Conservation (phyloP, 92 coral and sea anemone genomes). For the Actinernus sp. region DNA sequence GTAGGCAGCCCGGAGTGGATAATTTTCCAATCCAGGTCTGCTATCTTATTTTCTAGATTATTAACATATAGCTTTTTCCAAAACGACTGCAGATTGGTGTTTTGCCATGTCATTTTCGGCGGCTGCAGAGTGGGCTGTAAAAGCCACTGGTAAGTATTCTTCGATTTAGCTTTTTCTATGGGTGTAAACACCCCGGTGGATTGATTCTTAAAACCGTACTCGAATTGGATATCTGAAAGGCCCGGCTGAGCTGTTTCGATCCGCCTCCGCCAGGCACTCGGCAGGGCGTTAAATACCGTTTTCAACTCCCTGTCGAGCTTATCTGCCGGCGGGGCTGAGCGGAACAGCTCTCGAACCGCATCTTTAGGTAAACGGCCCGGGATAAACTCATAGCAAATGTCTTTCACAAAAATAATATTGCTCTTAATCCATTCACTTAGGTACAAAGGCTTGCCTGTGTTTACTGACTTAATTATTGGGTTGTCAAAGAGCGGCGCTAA, state of each 20-base stretch:
- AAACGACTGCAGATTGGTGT: background rate
- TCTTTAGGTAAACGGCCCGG: background rate
- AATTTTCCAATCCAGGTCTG: background rate
- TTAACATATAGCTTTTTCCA: background rate
- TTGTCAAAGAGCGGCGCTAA: background rate
- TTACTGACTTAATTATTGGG: background rate
- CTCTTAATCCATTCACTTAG: background rate
- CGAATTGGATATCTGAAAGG: background rate
- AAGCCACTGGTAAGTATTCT: background rate
- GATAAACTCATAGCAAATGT: background rate
- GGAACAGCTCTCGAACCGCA: background rate
- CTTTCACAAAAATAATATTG: background rate
- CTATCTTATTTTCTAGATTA: background rate
- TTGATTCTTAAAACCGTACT: background rate
- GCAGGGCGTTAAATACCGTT: background rate
- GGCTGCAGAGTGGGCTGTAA: background rate
- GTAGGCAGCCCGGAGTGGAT: background rate
- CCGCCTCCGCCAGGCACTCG: background rate
- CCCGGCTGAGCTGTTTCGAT: background rate
- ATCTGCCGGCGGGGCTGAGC: background rate
- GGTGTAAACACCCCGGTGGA: background rate
- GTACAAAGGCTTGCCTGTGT: background rate
- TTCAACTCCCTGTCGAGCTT: background rate
- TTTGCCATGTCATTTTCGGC: background rate
- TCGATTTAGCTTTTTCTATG: background rate